Base-by-base conservation (phyloP, 2,797 vertebrate species). In the Pelodytes ibericus region DNA sequence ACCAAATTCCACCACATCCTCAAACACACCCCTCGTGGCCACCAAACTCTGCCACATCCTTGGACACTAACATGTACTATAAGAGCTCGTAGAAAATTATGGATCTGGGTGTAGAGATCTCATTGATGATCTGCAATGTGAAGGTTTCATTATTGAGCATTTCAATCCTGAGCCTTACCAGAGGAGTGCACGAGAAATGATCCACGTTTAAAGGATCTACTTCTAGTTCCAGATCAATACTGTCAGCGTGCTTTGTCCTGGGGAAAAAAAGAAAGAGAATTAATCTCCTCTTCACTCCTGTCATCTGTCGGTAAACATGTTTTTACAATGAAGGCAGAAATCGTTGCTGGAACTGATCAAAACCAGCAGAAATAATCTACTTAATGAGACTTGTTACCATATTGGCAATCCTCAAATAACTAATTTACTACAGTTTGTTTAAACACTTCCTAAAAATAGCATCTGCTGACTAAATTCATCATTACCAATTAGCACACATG, bases 131-230 rank as follows among this genome's bases (percentile, higher is more conserved):
- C 11, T 13, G 41, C 15, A 13, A 15, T 15, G 10, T 44, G 15
- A 13, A 16, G 3, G 3, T 3, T 44, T 3, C 13, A 44, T 44
- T 44, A 10, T 44, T 16, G 15, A 8, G 13, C 41, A 44, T 13
- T 11, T 44, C 11, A 53, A 22, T 13, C 3, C 16, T 25, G 41
- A 24, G 65, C 30, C 94, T 94, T 91, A 99, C 97, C 95, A 99
- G 90, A 39, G 98, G 98, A 4, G 97, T 99, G 85, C 98, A 99
- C 81, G 98, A 99, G 91, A 99, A 99, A 88, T 99, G 98, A 90
- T 99, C 98, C 70, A 99, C 98, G 41, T 99, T 99, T 83, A 99
- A 91, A 81, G 98, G 98, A 88, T 99, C 98, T 39, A 99, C 98
- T 86, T 99, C 98, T 81, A 98, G 89, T 84, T 99, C 97, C 89